Conservation (phyloP, 2,888 invertebrate species). For the Nephrotoma flavescens region DNA sequence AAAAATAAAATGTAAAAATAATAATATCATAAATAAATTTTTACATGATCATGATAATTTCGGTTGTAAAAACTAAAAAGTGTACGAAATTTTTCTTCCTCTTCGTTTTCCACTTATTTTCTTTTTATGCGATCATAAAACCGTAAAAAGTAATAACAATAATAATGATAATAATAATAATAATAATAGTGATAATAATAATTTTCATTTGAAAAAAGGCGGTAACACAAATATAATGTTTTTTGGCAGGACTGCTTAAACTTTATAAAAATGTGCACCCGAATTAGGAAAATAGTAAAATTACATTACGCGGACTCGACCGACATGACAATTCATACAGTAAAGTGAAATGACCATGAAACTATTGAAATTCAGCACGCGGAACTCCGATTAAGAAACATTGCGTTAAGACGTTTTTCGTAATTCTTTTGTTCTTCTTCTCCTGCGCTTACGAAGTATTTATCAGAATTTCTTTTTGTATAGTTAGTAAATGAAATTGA, state of each 20-base stretch:
- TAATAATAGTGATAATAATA: not conserved
- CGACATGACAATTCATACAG: too few relatives aligned
- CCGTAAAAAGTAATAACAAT: not conserved
- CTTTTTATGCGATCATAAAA: not conserved
- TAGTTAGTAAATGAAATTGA: not conserved
- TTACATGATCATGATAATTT: not conserved
- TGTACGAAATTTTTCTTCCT: not conserved
- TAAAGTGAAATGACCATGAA: too few relatives aligned
- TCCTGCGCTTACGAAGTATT: not conserved
- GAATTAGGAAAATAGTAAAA: too few relatives aligned
- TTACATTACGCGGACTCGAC: too few relatives aligned
- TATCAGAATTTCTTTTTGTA: not conserved
- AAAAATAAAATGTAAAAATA: not conserved
- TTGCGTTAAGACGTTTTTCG: not conserved
- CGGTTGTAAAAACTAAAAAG: not conserved
- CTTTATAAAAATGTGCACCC: too few relatives aligned
- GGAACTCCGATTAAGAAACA: too few relatives aligned
- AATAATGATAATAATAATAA: not conserved
- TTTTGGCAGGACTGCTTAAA: not conserved
- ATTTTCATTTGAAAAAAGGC: not conserved
- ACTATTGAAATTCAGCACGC: too few relatives aligned
- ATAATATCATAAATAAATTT: not conserved
- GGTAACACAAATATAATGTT: not conserved
- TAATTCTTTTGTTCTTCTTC: not conserved
- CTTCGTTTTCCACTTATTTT: not conserved